These are phyloP conservation scores for Anthopleura xanthogrammica DNA, from an alignment of 92 coral and sea anemone species.

Conservation along the genomic window DNA sequence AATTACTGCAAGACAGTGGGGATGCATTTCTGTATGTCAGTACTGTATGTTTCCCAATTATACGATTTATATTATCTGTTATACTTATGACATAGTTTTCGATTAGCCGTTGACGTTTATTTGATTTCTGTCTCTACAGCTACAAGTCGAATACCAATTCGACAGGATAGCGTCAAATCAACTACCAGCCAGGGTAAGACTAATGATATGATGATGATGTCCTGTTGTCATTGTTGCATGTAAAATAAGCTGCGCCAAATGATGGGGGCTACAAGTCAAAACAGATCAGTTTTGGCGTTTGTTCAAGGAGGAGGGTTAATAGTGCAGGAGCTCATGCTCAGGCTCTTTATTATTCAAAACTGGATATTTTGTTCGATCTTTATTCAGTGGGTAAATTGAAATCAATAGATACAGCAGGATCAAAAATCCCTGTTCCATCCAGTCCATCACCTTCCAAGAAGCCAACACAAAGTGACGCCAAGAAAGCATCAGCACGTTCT, in stretches of 20 bases:
- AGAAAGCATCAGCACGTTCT: constrained; percentile 36
- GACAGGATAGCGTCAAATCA: constrained; percentile 49
- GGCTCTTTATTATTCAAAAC: no score
- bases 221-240: background rate
- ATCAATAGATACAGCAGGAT: constrained; percentile 26
- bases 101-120: background rate
- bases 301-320: no score
- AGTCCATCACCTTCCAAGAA: constrained; percentile 42
- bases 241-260: no score
- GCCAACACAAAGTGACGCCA: constrained; percentile 18
- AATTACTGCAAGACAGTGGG: no score
- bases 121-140: constrained; percentile 27
- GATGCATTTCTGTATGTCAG: no score
- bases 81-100: no score
- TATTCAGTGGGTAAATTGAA: constrained; percentile 32
- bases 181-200: constrained; percentile 59
- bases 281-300: no score
- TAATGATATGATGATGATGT: background rate
- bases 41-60: no score
- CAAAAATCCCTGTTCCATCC: constrained; percentile 57
- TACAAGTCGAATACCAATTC: constrained; percentile 86
- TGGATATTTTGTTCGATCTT: background rate
- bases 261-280: no score
- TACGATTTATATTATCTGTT: no score
- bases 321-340: no score